A percentile compares a stretch with the other conserved stretches of the same genome.
These are phyloP conservation scores for Tarsius wallacei DNA, from an alignment of 2,797 vertebrate species.

Conservation along the genomic window DNA sequence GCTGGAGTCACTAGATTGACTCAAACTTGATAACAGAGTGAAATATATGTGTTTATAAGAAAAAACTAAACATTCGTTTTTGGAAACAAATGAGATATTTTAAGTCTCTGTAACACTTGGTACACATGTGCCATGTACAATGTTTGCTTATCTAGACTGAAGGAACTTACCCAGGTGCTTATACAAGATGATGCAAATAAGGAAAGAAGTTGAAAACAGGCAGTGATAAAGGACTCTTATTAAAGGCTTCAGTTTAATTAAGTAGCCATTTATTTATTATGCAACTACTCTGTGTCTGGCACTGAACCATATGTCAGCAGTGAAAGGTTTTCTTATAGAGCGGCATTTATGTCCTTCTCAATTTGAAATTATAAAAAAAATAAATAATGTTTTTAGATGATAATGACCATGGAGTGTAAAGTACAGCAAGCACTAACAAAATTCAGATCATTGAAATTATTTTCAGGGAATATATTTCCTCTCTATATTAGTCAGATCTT, in stretches of 20 bases:
- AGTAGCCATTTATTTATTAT: not conserved
- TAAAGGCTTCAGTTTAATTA: conserved; percentile 1
- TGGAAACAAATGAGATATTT: not conserved
- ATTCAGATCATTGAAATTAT: not conserved
- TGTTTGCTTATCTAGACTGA: not conserved
- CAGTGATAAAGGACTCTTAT: not conserved
- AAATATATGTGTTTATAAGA: not conserved
- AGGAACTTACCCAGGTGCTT: not conserved
- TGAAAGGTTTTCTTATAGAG: not conserved
- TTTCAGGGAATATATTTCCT: not conserved
- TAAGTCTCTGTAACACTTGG: not conserved
- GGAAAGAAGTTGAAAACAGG: not conserved
- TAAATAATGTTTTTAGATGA: not conserved
- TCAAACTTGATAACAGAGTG: not conserved
- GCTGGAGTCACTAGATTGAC: not conserved
- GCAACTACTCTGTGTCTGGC: not conserved
- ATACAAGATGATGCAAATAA: not conserved
- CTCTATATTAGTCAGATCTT: not conserved
- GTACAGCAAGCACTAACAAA: not conserved
- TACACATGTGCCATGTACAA: not conserved
- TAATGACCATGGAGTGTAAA: not conserved
- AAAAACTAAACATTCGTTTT: not conserved
- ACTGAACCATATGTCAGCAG: not conserved
- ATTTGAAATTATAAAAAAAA: not conserved
- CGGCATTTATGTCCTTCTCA: not conserved